phyloP scores from a whole-genome alignment of 2,113 vertebrate species.

The Illadopsis cleaveri region DNA sequence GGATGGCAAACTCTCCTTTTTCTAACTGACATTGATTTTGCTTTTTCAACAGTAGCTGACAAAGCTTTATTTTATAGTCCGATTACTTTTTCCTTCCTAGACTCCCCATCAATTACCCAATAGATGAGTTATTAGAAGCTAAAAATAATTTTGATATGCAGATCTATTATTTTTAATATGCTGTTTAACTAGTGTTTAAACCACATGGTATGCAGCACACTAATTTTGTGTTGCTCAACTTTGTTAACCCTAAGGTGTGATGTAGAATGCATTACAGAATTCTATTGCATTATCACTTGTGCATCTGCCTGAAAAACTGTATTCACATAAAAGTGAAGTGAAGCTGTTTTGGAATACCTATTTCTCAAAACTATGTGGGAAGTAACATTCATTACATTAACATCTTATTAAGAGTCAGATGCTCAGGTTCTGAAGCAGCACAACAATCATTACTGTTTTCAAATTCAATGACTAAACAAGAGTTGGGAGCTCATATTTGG shows the following conservation, averaged over 20 bases:
- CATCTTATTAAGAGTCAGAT: background rate
- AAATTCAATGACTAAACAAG: background rate
- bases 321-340: background rate
- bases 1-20: accelerated
- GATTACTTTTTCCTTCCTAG: background rate
- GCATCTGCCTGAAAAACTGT: background rate
- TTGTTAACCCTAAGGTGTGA: background rate
- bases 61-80: background rate
- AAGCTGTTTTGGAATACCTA: background rate
- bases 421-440: background rate
- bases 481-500: background rate
- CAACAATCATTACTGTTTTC: background rate
- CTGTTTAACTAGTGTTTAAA: background rate
- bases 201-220: background rate
- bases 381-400: background rate
- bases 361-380: background rate
- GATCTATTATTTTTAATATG: background rate
- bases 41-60: background rate
- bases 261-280: background rate
- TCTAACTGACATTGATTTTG: background rate
- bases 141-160: background rate
- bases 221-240: background rate
- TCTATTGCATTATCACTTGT: background rate
- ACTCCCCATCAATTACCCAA: background rate
- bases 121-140: background rate